These are phyloP conservation scores for Oscarella lobularis DNA, from an alignment of 37 sponge, comb jelly and placozoan species.

Conservation along the genomic window DNA sequence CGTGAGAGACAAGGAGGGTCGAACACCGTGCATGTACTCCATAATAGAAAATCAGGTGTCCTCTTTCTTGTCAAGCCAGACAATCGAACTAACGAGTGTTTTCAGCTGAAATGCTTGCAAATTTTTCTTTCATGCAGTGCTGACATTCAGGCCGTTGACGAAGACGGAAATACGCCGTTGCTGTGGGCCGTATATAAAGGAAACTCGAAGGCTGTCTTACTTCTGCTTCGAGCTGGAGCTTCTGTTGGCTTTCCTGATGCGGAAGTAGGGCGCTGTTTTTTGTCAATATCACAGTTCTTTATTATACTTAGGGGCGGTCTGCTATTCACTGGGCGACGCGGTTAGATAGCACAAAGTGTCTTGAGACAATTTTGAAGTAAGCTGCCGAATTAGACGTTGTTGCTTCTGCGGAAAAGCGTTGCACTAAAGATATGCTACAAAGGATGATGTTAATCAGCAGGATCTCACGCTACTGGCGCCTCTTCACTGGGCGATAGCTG, in stretches of 20 bases:
- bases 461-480: background rate
- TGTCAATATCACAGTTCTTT: background rate
- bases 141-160: background rate
- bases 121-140: background rate
- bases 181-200: background rate
- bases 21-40: background rate
- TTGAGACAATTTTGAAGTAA: background rate
- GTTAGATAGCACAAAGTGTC: background rate
- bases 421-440: background rate
- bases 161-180: background rate
- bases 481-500: background rate
- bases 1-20: background rate
- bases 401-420: background rate
- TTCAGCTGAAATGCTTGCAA: background rate
- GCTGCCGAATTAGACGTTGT: background rate
- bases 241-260: background rate
- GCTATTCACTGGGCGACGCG: slow-evolving; percentile 3
- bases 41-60: background rate
- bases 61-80: too few species aligned
- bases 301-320: background rate
- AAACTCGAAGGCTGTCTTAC: background rate
- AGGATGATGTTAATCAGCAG: background rate
- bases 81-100: too few species aligned
- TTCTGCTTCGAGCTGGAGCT: background rate
- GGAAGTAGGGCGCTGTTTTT: background rate